Base-by-base conservation (phyloP, 1,140 invertebrate species). In the Aphaenogaster ashmeadi region DNA sequence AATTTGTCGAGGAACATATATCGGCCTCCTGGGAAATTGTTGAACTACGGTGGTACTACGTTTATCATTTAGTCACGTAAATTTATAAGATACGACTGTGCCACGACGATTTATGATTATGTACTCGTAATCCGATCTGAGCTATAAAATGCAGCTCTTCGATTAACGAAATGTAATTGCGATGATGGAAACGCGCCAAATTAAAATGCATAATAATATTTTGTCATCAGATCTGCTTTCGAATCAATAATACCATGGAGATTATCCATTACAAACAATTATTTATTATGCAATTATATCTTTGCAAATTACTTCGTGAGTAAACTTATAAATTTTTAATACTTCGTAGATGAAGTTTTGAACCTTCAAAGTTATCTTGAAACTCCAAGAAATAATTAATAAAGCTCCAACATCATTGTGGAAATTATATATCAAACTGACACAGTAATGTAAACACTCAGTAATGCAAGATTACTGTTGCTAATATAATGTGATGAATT, bases 21-120 rank as follows among this genome's bases (percentile, higher is more conserved):
- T 74, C 27, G 67, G 67, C 18, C 80, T 47, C 67, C 54, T 58
- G 67, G 80, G 80, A 83, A 83, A 83, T 83, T 74, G 67, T 74
- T 74, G 52, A 44, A 58, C 56, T 52, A 71, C 66, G 64, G 66
- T 18, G 80, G 41, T 47, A 36, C 18, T 83, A 44, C 67, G 36
- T 60, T 83, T 74, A 58, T 74, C 67, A 83, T 58, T 74, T 74
- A 60, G 38, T 36, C 80, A 41, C 38, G 33, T 18, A 69, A 83
- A 83, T 83, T 83, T 74, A 83, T 74, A 83, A 83, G 27, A 83
- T 56, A 81, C 1, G 27, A 44, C 38, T 56, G 66, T 56, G 6
- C 33, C 67, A 44, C 6, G 52, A 83, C 6, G 80, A 74, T 83
- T 83, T 83, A 81, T 54, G 33, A 47, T 72, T 36, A 66, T 58